Evolutionary conservation across 2,113 vertebrate species (phyloP).

Genomic region (Ptychochromis oligacanthus): DNA sequence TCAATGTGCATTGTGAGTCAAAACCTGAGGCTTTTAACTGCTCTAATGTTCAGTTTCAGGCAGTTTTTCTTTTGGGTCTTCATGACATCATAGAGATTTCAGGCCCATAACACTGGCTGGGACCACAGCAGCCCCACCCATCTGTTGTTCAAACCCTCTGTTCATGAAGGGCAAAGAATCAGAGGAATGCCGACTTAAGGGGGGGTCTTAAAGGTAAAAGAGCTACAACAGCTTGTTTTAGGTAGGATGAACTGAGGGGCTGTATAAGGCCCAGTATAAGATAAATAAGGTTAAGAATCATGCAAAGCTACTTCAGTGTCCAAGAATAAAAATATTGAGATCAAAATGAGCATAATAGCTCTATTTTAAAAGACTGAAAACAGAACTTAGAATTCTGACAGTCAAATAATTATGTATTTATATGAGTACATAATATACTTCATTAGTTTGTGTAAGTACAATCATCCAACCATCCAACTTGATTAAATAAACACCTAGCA

Average conservation of each 20-base stretch:
- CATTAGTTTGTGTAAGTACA: neutral
- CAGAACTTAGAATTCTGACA: neutral
- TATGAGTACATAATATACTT: neutral
- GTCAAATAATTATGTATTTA: neutral
- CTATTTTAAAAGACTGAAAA: too few relatives aligned
- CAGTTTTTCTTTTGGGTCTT: neutral
- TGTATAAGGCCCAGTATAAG: neutral
- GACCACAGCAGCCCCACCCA: neutral
- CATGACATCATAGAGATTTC: neutral
- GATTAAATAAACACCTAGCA: neutral
- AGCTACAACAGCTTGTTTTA: neutral
- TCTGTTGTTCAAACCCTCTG: neutral
- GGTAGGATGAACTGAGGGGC: neutral
- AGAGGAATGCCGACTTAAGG: neutral
- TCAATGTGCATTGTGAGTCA: neutral
- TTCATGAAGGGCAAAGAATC: neutral
- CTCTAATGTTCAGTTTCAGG: neutral
- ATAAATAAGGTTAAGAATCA: neutral
- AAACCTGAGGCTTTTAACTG: neutral
- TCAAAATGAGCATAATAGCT: too few relatives aligned
- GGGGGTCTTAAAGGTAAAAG: neutral
- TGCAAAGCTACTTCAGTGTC: neutral
- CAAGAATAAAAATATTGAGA: neutral
- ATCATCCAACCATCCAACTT: neutral
- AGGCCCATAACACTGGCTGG: neutral